phyloP scores from a whole-genome alignment of 2,797 vertebrate species.

The Chromobotia macracanthus region DNA sequence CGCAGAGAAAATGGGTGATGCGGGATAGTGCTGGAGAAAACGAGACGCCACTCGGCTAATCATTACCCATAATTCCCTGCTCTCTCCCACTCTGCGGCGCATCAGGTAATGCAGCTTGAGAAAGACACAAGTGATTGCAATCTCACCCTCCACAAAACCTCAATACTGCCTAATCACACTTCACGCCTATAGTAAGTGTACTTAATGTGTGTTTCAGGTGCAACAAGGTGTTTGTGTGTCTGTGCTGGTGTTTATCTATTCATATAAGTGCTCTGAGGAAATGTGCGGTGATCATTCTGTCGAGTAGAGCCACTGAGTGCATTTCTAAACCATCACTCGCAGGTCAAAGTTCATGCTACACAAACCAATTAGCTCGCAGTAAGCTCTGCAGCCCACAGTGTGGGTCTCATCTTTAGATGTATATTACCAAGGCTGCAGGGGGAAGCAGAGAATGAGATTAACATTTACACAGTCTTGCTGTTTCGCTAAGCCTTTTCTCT shows the following conservation, averaged over 20 bases:
- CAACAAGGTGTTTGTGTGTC: constrained; percentile 7
- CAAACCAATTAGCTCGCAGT: constrained; percentile 11
- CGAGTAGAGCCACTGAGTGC: not conserved
- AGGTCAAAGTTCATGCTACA: constrained; percentile 18
- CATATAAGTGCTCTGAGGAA: constrained; percentile 8
- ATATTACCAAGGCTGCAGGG: not conserved
- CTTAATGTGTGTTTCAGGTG: not conserved
- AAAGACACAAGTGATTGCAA: constrained; percentile 38
- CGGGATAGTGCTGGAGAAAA: not conserved
- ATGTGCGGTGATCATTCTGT: constrained; percentile 13
- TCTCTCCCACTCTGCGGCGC: not conserved
- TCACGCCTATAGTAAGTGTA: constrained; percentile 8
- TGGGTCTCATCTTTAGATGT: not conserved
- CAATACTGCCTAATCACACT: constrained; percentile 17
- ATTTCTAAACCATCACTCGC: not conserved
- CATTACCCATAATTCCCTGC: constrained; percentile 17
- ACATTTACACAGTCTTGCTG: constrained; percentile 39
- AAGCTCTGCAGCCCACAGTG: not conserved
- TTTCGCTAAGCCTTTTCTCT: constrained; percentile 4
- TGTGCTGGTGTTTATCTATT: constrained; percentile 6
- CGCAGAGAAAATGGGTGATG: not conserved
- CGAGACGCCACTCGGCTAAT: not conserved
- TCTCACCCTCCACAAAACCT: constrained; percentile 12
- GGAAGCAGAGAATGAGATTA: constrained; percentile 20
- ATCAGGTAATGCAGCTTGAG: constrained; percentile 11